These are phyloP conservation scores for Zoroaster sp. DNA, from an alignment of 53 echinoderm and acorn worm species.

Conservation along the genomic window DNA sequence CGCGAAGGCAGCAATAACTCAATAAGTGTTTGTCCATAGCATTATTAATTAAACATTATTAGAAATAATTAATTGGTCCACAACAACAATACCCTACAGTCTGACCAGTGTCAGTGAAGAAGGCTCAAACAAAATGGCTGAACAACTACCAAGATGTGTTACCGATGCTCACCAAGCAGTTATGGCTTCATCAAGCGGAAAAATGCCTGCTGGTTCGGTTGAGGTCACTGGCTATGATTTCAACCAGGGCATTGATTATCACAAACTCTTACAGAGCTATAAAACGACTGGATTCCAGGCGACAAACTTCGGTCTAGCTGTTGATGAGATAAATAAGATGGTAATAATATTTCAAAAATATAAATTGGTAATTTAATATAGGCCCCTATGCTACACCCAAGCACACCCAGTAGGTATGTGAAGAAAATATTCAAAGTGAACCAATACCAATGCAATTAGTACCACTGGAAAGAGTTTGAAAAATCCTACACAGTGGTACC, in stretches of 20 bases:
- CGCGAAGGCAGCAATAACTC: too few species aligned
- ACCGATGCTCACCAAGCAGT: constrained; percentile 64
- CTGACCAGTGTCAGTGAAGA: neutral
- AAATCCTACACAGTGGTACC: too few species aligned
- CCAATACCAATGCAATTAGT: too few species aligned
- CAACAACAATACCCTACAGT: neutral
- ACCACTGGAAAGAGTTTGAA: too few species aligned
- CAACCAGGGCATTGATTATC: constrained; percentile 90
- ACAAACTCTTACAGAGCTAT: constrained; percentile 84
- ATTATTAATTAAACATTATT: too few species aligned
- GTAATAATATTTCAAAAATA: constrained; percentile 5
- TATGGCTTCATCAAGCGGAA: constrained; percentile 40
- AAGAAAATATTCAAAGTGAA: too few species aligned
- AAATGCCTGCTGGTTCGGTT: constrained; percentile 82
- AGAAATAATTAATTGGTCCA: too few species aligned
- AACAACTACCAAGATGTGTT: constrained; percentile 35
- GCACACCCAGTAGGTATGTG: too few species aligned
- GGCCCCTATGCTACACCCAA: too few species aligned
- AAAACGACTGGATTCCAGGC: constrained; percentile 93
- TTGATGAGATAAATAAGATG: constrained; percentile 97
- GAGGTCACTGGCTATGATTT: constrained; percentile 97
- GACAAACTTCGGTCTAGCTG: constrained; percentile 85
- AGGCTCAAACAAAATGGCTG: neutral
- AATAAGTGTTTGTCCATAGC: too few species aligned
- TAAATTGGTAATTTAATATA: neutral